phyloP scores from a whole-genome alignment of 1,140 invertebrate species.

The Eubasilissa regina region DNA sequence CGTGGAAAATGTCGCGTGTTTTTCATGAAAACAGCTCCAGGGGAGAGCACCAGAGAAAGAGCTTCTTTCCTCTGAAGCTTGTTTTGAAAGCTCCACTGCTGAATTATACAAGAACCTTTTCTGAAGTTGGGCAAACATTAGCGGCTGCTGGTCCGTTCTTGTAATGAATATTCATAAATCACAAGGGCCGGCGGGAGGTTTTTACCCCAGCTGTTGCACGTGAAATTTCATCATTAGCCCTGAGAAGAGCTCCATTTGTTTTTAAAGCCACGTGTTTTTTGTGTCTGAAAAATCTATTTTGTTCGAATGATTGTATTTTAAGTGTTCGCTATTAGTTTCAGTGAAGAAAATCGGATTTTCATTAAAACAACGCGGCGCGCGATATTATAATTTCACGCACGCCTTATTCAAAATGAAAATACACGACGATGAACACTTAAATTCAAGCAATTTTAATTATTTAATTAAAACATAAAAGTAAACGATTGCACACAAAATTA shows the following conservation, averaged over 20 bases:
- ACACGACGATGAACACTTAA: neutral
- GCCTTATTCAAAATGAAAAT: neutral
- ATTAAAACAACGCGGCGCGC: conserved; percentile 5
- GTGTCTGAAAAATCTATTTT: neutral
- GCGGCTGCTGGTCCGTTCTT: conserved; percentile 10
- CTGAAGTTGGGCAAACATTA: conserved; percentile 39
- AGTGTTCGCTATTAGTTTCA: conserved; percentile 11
- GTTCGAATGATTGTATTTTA: conserved; percentile 30
- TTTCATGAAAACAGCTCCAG: conserved; percentile 5
- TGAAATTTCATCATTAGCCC: conserved; percentile 45
- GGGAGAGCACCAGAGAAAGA: neutral
- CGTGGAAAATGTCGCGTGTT: conserved; percentile 12
- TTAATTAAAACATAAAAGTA: neutral
- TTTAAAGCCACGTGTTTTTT: conserved; percentile 28
- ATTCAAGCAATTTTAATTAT: neutral
- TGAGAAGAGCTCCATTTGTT: conserved; percentile 17
- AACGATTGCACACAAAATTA: neutral
- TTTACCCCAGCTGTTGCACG: conserved; percentile 55
- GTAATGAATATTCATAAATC: conserved; percentile 59
- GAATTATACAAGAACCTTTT: conserved; percentile 41
- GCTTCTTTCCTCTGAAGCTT: conserved; percentile 22
- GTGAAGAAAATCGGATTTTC: conserved; percentile 15
- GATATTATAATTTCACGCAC: neutral
- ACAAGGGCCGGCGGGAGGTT: conserved; percentile 36
- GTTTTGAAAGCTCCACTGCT: neutral